Conservation (phyloP, 2,113 vertebrate species). For the Thalassarche chlororhynchos region DNA sequence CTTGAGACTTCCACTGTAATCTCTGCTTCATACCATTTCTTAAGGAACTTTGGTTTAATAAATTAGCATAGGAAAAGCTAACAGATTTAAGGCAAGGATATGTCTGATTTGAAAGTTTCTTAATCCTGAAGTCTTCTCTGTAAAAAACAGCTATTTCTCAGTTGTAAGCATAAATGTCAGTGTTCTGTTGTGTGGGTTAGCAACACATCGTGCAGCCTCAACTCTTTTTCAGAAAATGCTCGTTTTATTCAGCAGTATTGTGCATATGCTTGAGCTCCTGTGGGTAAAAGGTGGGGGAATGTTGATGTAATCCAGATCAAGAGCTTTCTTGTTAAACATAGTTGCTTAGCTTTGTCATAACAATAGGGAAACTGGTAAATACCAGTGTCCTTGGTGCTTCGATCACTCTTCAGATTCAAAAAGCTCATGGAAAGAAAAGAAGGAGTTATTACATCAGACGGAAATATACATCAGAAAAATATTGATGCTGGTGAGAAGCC, state of each 20-base stretch:
- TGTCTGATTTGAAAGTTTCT: not conserved
- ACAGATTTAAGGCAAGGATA: not conserved
- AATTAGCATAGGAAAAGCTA: not conserved
- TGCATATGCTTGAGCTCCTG: not conserved
- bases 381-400: not conserved
- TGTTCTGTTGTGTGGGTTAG: not conserved
- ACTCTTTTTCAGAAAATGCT: not conserved
- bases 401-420: not conserved
- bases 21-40: not conserved
- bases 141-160: not conserved
- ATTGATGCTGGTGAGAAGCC: not conserved
- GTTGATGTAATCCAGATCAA: not conserved
- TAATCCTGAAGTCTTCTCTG: not conserved
- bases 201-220: not conserved
- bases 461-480: not conserved
- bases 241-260: not conserved
- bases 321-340: not conserved
- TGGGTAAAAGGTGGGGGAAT: not conserved
- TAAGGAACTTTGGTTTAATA: not conserved
- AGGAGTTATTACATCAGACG: not conserved
- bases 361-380: not conserved
- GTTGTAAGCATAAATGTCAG: not conserved
- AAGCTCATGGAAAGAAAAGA: not conserved
- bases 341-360: not conserved
- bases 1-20: not conserved